Evolutionary conservation across 2,113 vertebrate species (phyloP).

Genomic region (Candoia aspera): DNA sequence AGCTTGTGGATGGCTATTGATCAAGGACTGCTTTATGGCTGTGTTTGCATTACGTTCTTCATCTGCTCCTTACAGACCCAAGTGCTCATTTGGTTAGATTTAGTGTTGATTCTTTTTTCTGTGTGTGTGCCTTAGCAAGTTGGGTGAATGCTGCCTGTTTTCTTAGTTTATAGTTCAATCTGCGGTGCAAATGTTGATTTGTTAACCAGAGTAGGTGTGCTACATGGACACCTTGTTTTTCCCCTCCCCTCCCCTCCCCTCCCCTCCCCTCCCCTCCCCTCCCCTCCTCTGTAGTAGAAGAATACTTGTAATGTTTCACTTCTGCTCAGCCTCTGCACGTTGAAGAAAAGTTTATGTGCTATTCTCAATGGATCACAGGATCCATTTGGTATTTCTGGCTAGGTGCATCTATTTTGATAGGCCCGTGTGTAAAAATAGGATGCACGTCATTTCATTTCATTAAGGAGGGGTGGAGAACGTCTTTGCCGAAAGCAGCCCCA

Average conservation of each 20-base stretch:
- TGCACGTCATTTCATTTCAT: slow-evolving; percentile 66
- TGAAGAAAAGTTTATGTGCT: slow-evolving; percentile 51
- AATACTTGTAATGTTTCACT: slow-evolving; percentile 1
- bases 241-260: not conserved
- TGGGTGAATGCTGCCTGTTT: not conserved
- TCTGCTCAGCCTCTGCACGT: slow-evolving; percentile 26
- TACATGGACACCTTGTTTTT: not conserved
- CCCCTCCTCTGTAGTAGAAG: not conserved
- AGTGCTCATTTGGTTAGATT: not conserved
- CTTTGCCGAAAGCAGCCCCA: slow-evolving; percentile 58
- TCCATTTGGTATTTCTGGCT: slow-evolving; percentile 24
- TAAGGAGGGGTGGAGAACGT: slow-evolving; percentile 31
- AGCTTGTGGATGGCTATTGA: not conserved
- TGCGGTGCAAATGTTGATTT: not conserved
- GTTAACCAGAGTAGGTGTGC: not conserved
- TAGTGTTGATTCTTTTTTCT: not conserved
- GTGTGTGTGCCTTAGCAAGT: not conserved
- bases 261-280: not conserved
- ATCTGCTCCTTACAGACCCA: not conserved
- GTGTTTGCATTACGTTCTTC: not conserved
- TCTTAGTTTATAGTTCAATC: not conserved
- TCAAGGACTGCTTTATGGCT: not conserved
- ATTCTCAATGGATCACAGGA: slow-evolving; percentile 48
- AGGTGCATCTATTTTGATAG: slow-evolving; percentile 62
- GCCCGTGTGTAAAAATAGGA: slow-evolving; percentile 73